Percentiles rank a stretch among this genome's conserved stretches.
These are phyloP conservation scores for Hyperoplus immaculatus DNA, from an alignment of 2,797 vertebrate genomes.

Conservation along the genomic window DNA sequence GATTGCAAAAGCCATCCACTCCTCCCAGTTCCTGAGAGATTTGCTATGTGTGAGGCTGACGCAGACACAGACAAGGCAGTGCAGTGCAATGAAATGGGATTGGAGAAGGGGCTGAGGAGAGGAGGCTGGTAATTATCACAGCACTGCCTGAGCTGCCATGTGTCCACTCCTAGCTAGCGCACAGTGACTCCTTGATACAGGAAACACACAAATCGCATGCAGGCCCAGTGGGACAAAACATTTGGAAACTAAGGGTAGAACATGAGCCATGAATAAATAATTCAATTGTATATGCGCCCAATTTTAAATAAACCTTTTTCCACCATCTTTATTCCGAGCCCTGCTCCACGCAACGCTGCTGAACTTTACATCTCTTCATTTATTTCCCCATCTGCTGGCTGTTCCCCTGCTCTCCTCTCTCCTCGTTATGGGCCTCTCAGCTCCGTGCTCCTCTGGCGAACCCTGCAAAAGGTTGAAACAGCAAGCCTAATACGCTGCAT, in stretches of 20 bases:
- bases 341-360: constrained; percentile 2
- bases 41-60: constrained; percentile 25
- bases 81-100: constrained; percentile 42
- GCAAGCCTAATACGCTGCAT: constrained; percentile 41
- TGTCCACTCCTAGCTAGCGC: constrained; percentile 51
- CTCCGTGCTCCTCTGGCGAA: constrained; percentile 24
- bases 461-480: constrained; percentile 60
- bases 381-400: constrained; percentile 34
- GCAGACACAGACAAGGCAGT: constrained; percentile 32
- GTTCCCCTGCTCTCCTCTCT: constrained; percentile 19
- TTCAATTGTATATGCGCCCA: constrained; percentile 47
- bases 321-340: constrained; percentile 48
- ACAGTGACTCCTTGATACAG: constrained; percentile 54
- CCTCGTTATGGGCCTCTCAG: constrained; percentile 33
- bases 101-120: constrained; percentile 40
- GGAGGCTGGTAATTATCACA: constrained; percentile 65
- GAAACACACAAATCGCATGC: constrained; percentile 51
- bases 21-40: constrained; percentile 35
- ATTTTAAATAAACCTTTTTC: constrained; percentile 50
- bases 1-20: constrained; percentile 30
- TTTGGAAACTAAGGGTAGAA: constrained; percentile 43
- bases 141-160: constrained; percentile 45
- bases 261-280: constrained; percentile 72
- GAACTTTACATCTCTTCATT: constrained; percentile 39
- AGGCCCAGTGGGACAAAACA: constrained; percentile 56